Evolutionary conservation across 2,888 invertebrate species (phyloP).

Genomic region (Ptychoptera albimana): DNA sequence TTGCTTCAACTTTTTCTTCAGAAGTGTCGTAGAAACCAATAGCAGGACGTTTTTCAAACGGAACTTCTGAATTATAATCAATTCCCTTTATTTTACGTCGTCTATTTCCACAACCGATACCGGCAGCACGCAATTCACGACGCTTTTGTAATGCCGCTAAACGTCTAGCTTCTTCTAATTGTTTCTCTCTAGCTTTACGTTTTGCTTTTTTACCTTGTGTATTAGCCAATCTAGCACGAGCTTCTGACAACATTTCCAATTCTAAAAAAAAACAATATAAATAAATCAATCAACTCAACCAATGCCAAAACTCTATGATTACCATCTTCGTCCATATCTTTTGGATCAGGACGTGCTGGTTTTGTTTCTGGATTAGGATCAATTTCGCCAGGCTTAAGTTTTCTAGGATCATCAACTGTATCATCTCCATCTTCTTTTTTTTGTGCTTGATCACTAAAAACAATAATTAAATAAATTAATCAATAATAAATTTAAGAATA

Average conservation of each 20-base stretch:
- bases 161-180: conserved; percentile 91
- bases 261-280: conserved; percentile 37
- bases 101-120: conserved; percentile 46
- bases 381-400: conserved; percentile 96
- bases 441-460: conserved; percentile 82
- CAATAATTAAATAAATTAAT: background rate
- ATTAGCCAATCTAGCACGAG: conserved; percentile 93
- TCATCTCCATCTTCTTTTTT: conserved; percentile 92
- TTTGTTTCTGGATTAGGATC: conserved; percentile 99
- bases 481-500: background rate
- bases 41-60: conserved; percentile 90
- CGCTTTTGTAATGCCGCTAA: conserved; percentile 94
- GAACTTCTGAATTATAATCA: conserved; percentile 94
- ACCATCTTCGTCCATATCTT: conserved; percentile 99
- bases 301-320: conserved; percentile 13
- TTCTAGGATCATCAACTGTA: conserved; percentile 84
- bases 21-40: conserved; percentile 91
- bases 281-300: conserved; percentile 6
- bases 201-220: conserved; percentile 94
- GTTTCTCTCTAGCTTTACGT: conserved; percentile 92
- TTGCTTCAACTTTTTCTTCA: conserved; percentile 72
- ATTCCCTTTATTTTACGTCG: conserved; percentile 59
- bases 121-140: conserved; percentile 93
- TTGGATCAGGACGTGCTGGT: conserved; percentile 96
- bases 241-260: conserved; percentile 98